Conservation (phyloP, 2,888 invertebrate species). For the Globia sparganii region DNA sequence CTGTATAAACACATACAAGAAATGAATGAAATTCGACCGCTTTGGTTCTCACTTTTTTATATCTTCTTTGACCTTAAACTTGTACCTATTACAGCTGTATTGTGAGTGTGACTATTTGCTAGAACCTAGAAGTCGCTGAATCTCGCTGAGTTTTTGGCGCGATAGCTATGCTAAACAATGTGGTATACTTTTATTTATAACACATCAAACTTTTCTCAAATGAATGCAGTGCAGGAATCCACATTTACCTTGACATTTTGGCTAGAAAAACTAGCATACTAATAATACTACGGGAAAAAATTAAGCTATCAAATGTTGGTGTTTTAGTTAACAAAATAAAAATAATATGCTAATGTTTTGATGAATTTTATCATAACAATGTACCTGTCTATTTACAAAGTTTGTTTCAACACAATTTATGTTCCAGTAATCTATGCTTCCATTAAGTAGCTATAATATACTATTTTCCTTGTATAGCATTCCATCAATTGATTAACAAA, state of each 20-base stretch:
- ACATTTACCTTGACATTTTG: slow-evolving; percentile 39
- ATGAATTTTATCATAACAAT: not conserved
- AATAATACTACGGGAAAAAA: slow-evolving; percentile 7
- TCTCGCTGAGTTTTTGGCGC: slow-evolving; percentile 41
- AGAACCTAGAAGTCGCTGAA: slow-evolving; percentile 50
- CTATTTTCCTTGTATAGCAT: slow-evolving; percentile 13
- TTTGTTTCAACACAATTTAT: not conserved
- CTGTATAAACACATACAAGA: slow-evolving; percentile 1
- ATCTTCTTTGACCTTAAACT: slow-evolving; percentile 44
- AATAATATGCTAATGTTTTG: slow-evolving; percentile 16
- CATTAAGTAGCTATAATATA: not conserved
- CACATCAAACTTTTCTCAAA: not conserved
- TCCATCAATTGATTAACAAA: not conserved
- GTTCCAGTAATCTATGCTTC: not conserved
- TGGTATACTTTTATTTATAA: slow-evolving; percentile 29
- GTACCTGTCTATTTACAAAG: slow-evolving; percentile 33
- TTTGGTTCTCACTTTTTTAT: slow-evolving; percentile 43
- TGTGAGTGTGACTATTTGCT: slow-evolving; percentile 5
- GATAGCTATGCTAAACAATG: slow-evolving; percentile 2
- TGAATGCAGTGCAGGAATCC: not conserved
- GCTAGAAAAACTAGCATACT: not conserved
- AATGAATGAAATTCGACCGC: slow-evolving; percentile 47
- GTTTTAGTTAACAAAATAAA: not conserved
- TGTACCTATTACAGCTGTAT: slow-evolving; percentile 11
- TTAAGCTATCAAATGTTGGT: not conserved